Conservation (phyloP, 2,797 vertebrate species). For the Melanotaenia parkinsoni region DNA sequence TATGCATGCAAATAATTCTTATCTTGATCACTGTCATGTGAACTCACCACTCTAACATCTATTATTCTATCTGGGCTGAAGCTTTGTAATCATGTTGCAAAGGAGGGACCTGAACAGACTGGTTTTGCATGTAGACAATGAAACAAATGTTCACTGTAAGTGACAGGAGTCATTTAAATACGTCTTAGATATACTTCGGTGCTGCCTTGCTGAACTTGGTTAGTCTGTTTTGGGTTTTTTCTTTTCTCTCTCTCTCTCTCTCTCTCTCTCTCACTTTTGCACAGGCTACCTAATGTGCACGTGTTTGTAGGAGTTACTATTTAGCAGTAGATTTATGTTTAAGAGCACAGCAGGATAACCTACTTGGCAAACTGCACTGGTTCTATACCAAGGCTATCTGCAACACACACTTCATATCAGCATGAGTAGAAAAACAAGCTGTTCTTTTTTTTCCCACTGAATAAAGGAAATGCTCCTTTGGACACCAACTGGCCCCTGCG, state of each 20-base stretch:
- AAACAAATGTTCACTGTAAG: conserved; percentile 19
- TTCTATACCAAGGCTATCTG: conserved; percentile 67
- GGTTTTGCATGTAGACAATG: conserved; percentile 14
- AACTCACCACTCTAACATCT: conserved; percentile 65
- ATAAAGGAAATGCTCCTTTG: conserved; percentile 74
- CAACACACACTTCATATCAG: conserved; percentile 63
- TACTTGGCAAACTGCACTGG: conserved; percentile 74
- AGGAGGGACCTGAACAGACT: conserved; percentile 6
- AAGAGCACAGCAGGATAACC: conserved; percentile 75
- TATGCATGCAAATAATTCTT: conserved; percentile 72
- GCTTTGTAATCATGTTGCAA: conserved; percentile 12
- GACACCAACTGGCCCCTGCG: conserved; percentile 54
- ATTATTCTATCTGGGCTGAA: conserved; percentile 43
- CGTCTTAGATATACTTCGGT: conserved; percentile 40
- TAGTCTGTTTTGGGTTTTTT: conserved; percentile 33
- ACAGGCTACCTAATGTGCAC: conserved; percentile 50
- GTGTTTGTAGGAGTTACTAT: conserved; percentile 61
- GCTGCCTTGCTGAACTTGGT: conserved; percentile 23
- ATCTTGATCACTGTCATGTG: conserved; percentile 68
- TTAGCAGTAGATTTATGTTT: conserved; percentile 78
- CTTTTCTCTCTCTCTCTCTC: conserved; percentile 18
- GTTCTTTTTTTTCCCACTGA: conserved; percentile 41
- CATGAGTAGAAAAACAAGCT: conserved; percentile 55
- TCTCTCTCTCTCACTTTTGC: conserved; percentile 22
- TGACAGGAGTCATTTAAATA: conserved; percentile 34